Percentiles rank a stretch among this genome's conserved stretches.
phyloP scores from a whole-genome alignment of 2,113 vertebrate genomes.

The Podarcis muralis region DNA sequence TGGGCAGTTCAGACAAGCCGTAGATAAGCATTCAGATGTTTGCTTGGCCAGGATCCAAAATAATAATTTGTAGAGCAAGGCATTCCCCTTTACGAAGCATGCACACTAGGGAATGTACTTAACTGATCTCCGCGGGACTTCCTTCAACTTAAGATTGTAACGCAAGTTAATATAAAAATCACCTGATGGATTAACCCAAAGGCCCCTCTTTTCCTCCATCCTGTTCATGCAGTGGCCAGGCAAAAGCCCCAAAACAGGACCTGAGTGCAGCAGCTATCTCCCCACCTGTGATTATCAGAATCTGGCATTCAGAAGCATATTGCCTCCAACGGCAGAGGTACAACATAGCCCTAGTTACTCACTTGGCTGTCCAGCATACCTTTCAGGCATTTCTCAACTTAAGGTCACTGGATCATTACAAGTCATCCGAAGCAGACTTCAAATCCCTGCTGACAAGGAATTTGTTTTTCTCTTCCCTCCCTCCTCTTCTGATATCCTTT shows the following conservation, averaged over 20 bases:
- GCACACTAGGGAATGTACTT: too few relatives aligned
- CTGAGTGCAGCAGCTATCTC: background rate
- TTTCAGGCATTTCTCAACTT: background rate
- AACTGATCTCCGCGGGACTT: too few relatives aligned
- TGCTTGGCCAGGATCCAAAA: background rate
- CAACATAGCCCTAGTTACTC: background rate
- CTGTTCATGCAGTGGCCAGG: too few relatives aligned
- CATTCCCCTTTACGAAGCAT: background rate
- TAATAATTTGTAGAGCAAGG: background rate
- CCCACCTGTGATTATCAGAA: too few relatives aligned
- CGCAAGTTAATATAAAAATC: too few relatives aligned
- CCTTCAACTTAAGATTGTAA: too few relatives aligned
- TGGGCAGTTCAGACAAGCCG: background rate
- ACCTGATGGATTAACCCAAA: too few relatives aligned
- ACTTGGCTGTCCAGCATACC: background rate
- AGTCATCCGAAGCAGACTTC: conserved; percentile 30
- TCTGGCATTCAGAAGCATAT: too few relatives aligned
- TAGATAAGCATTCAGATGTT: background rate
- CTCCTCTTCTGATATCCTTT: conserved; percentile 14
- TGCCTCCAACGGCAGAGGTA: too few relatives aligned
- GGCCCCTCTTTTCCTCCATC: too few relatives aligned
- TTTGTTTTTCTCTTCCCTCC: background rate
- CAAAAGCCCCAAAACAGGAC: too few relatives aligned
- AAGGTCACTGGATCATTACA: conserved; percentile 14
- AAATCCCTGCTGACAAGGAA: conserved; percentile 23